Evolutionary conservation across 2,113 vertebrate species (phyloP).

Genomic region (Anhinga anhinga): DNA sequence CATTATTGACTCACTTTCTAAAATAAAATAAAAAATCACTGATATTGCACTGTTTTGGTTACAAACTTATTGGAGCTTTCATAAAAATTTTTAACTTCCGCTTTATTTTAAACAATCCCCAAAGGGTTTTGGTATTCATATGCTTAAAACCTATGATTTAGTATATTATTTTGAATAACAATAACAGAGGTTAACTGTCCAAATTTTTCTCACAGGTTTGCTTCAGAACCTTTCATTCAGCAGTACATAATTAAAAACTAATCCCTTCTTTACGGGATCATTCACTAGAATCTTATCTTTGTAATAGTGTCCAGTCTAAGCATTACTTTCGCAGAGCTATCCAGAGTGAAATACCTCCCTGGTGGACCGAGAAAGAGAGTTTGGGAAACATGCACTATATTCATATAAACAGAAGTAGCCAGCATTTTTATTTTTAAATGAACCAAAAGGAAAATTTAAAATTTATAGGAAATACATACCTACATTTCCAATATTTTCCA

Average conservation of each 20-base stretch:
- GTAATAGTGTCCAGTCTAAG: neutral
- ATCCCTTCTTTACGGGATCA: neutral
- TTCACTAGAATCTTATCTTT: neutral
- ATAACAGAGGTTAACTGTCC: neutral
- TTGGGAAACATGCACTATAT: neutral
- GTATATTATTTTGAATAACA: neutral
- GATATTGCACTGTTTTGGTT: neutral
- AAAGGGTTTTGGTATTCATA: neutral
- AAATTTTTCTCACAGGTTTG: neutral
- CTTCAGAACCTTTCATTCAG: neutral
- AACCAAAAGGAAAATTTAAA: neutral
- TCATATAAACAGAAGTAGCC: neutral
- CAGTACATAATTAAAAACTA: neutral
- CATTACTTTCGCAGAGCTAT: neutral
- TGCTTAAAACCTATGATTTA: neutral
- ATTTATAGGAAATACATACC: slow-evolving; percentile 74
- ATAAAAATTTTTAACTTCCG: neutral
- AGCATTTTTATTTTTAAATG: neutral
- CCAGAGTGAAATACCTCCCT: neutral
- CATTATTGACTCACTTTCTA: neutral
- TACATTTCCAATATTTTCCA: slow-evolving; percentile 93
- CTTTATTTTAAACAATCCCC: neutral
- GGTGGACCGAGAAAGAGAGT: too few relatives aligned
- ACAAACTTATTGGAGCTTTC: neutral
- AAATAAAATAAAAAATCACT: neutral